phyloP scores from a whole-genome alignment of 2,113 vertebrate species.

The Ptilorrhoa leucosticta region DNA sequence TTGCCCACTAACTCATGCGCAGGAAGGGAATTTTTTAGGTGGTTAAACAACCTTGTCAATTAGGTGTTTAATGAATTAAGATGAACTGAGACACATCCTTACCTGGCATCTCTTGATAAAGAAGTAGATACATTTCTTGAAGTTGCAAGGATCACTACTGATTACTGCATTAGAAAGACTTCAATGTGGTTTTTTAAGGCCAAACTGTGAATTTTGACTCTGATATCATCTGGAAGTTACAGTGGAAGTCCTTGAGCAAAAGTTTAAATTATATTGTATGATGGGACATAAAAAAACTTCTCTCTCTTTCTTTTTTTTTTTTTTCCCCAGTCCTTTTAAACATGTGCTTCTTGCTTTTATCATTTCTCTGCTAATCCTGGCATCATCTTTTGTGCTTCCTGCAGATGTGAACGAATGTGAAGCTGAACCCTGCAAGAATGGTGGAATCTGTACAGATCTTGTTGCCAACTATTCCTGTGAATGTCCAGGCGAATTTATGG shows the following conservation, averaged over 20 bases:
- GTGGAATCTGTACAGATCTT: slow-evolving; percentile 93
- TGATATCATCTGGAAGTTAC: not conserved
- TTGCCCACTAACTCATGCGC: slow-evolving; percentile 54
- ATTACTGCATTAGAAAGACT: not conserved
- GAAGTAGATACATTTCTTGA: slow-evolving; percentile 9
- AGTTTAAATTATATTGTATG: not conserved
- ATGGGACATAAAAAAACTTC: not conserved
- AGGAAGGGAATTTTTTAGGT: slow-evolving; percentile 60
- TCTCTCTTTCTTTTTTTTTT: accelerated
- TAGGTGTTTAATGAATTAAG: slow-evolving; percentile 67
- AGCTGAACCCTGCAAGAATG: slow-evolving; percentile 91
- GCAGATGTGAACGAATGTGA: slow-evolving; percentile 97
- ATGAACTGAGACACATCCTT: slow-evolving; percentile 51
- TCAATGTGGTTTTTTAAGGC: not conserved
- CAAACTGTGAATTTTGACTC: not conserved
- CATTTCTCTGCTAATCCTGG: not conserved
- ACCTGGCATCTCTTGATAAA: slow-evolving; percentile 52
- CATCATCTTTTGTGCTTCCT: not conserved
- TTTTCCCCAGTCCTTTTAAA: not conserved
- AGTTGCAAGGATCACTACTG: not conserved
- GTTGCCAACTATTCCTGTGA: slow-evolving; percentile 98
- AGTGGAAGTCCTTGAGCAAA: not conserved
- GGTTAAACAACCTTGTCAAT: slow-evolving; percentile 63
- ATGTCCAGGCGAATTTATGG: slow-evolving; percentile 98
- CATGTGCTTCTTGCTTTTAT: not conserved